These are phyloP conservation scores for Melanotaenia maccullochi DNA, from an alignment of 2,797 vertebrate genomes.

Conservation along the genomic window DNA sequence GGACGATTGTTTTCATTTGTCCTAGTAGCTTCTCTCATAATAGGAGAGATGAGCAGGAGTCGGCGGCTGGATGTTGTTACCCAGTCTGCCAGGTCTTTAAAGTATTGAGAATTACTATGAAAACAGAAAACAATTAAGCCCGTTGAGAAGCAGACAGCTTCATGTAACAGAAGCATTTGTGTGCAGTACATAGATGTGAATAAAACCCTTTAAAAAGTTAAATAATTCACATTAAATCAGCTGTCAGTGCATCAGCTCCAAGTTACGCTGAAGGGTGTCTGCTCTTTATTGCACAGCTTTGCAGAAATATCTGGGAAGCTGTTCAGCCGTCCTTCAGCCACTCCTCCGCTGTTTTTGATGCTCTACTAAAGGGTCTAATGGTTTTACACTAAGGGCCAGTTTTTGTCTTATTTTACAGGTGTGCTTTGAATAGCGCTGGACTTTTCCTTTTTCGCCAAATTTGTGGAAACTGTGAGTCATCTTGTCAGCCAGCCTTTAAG, in stretches of 20 bases:
- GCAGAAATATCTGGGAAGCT: background rate
- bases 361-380: background rate
- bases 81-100: background rate
- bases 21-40: background rate
- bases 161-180: background rate
- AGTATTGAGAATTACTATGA: background rate
- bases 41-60: background rate
- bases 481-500: background rate
- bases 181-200: background rate
- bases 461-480: background rate
- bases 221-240: background rate
- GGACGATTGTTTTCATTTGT: conserved; percentile 15
- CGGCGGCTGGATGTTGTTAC: background rate
- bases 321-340: background rate
- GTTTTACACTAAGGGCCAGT: background rate
- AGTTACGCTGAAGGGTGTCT: background rate
- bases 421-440: background rate
- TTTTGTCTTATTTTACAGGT: conserved; percentile 2
- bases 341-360: background rate
- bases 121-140: background rate
- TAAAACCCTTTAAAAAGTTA: background rate
- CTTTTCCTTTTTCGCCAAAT: background rate
- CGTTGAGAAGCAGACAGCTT: background rate
- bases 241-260: background rate
- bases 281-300: background rate